phyloP scores from a whole-genome alignment of 2,113 vertebrate genomes.

The Platysternon megacephalum region DNA sequence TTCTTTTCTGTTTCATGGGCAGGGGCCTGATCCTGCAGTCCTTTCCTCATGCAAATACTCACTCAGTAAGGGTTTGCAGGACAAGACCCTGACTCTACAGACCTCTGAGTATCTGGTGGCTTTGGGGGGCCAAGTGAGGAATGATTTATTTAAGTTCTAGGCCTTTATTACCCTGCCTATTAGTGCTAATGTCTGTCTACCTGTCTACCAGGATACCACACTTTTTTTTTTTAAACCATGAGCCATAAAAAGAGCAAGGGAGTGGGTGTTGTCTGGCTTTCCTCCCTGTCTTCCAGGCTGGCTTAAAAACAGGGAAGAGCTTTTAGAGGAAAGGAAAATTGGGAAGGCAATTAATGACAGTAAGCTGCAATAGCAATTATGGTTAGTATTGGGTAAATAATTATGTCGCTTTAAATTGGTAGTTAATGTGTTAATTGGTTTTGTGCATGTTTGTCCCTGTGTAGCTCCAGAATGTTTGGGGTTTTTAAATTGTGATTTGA shows the following conservation, averaged over 20 bases:
- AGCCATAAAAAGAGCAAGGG: background rate
- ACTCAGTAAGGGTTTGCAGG: background rate
- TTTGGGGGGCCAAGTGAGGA: background rate
- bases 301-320: background rate
- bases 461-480: background rate
- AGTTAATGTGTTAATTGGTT: background rate
- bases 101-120: background rate
- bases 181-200: background rate
- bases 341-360: background rate
- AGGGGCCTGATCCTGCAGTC: background rate
- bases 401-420: background rate
- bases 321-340: background rate
- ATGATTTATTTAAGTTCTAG: background rate
- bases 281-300: background rate
- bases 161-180: background rate
- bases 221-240: background rate
- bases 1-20: background rate
- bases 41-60: background rate
- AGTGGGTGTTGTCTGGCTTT: background rate
- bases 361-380: background rate
- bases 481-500: background rate
- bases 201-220: background rate
- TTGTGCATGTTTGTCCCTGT: background rate
- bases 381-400: fast-evolving
- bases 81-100: background rate